Evolutionary conservation across 2,888 invertebrate genomes (phyloP).

Genomic region (Spilarctia lutea): DNA sequence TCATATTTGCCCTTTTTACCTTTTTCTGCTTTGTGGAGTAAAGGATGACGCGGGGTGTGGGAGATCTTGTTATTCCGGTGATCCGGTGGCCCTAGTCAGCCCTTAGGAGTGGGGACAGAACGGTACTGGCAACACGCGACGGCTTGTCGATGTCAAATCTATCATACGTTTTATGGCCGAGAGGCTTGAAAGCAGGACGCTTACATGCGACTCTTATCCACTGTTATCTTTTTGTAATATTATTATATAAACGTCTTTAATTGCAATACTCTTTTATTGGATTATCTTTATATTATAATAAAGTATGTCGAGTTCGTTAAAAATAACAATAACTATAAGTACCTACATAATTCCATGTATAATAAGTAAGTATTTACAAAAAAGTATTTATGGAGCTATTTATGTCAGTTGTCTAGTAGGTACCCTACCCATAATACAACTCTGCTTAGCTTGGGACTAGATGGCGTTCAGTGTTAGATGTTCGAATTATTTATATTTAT

Average conservation of each 20-base stretch:
- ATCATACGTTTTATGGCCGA: slow-evolving; percentile 83
- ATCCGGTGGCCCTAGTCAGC: slow-evolving; percentile 64
- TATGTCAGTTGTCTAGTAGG: no score
- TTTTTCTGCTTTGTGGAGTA: slow-evolving; percentile 51
- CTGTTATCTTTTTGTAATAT: slow-evolving; percentile 57
- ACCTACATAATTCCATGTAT: not conserved
- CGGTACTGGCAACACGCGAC: slow-evolving; percentile 79
- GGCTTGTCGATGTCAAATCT: slow-evolving; percentile 79
- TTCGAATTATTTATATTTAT: no score
- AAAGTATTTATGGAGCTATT: no score
- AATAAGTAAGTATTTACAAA: no score
- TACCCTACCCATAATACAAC: no score
- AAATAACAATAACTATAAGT: no score
- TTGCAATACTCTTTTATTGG: slow-evolving; percentile 12
- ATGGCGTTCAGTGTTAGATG: no score
- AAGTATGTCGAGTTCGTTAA: not conserved
- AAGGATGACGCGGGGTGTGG: slow-evolving; percentile 56
- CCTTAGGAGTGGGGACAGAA: slow-evolving; percentile 80
- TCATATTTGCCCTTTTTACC: slow-evolving; percentile 50
- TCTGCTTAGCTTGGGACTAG: no score
- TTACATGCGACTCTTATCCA: slow-evolving; percentile 75
- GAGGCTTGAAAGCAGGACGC: slow-evolving; percentile 77
- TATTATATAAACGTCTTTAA: slow-evolving; percentile 35
- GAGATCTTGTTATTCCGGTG: slow-evolving; percentile 65
- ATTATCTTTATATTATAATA: slow-evolving; percentile 8